Evolutionary conservation across 2,888 invertebrate genomes (phyloP), one percentile per base, ranked within the genome.

Genomic region (Pammene aurita): DNA sequence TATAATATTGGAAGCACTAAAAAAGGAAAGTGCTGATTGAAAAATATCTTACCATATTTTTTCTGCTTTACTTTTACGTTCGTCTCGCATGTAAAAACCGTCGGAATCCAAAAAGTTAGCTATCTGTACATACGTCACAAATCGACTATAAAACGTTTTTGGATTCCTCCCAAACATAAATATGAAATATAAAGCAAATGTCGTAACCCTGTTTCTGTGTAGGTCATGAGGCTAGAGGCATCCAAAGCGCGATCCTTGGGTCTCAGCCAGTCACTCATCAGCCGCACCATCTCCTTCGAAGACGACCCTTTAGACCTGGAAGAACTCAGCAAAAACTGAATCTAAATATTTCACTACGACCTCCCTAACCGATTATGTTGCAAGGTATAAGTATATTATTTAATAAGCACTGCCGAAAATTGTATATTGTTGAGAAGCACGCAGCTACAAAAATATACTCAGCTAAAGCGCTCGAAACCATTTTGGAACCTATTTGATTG

Each of bases 191-290:
- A n/a, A 14, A 16, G 11, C 11, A 34, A 7, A 26, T 48, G 14
- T 55, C 54, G 44, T 41, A 60, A 56, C 13, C 48, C 54, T 55
- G 44, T 26, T 72, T 64, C 41, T 64, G 67, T 69, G 7, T 86
- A 96, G 96, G 94, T 96, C 93, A 94, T 96, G 95, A 95, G 95
- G 88, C 86, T 96, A 88, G 95, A 95, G 82, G 94, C 94, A 72
- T 94, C 94, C 93, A 94, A 89, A 86, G 93, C 91, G 84, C 94
- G 93, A 78, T 93, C 92, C 84, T 93, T 92, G 89, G 94, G 93
- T 73, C 88, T 82, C 70, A 18, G 50, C 57, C 42, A 64, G 63
- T 52, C 63, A 9, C 76, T 84, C 26, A 80, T 86, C 60, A 83
- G 80, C 71, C 88, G 89, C 72, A 84, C 89, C 34, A 80, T 88